Base-by-base conservation (phyloP, 2,888 invertebrate species). In the Schrankia costaestrigalis region DNA sequence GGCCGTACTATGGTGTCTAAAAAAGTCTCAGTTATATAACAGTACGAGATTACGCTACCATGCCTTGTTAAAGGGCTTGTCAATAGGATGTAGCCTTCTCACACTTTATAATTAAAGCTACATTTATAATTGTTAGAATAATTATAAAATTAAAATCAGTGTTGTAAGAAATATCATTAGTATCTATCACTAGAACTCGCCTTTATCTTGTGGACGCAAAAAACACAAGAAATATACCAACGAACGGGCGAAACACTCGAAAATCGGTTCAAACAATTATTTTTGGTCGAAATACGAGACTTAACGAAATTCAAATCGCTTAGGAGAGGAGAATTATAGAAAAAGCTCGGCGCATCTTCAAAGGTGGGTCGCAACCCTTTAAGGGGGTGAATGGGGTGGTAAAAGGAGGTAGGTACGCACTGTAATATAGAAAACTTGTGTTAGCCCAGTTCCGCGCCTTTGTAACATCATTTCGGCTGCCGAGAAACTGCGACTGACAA, bases 351-450 rank as follows among this genome's bases (percentile, higher is more conserved):
- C 80, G 83, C 84, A 73, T 86, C 86, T 87, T 86, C 84, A 86
- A 86, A 86, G 86, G 84, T 84, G 79, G 83, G 72, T 56, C 65
- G 63, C 76, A 84, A 85, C 85, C 86, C 86, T 85, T 83, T 76
- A 57, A 59, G 56, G 51, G 43, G 52, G 49, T 56, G 55, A 34
- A 40, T 53, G 53, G 51, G 47, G 28, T 32, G 46, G 46, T 25
- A 7, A 2, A 13, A 13, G n/a, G n/a, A 25, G 41, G 34, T 46
- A 46, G 45, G 75, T 73, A 82, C 84, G 83, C 79, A 82, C 83
- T 68, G 85, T 80, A 82, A 85, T 86, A 86, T 86, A 87, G 87
- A 86, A 87, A 86, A 87, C 86, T 87, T 86, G 86, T 87, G 86
- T 87, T 87, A 87, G 86, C 87, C 87, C 86, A 85, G 86, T 86